Base-by-base conservation (phyloP, 2,888 invertebrate species). In the Rhingia campestris region DNA sequence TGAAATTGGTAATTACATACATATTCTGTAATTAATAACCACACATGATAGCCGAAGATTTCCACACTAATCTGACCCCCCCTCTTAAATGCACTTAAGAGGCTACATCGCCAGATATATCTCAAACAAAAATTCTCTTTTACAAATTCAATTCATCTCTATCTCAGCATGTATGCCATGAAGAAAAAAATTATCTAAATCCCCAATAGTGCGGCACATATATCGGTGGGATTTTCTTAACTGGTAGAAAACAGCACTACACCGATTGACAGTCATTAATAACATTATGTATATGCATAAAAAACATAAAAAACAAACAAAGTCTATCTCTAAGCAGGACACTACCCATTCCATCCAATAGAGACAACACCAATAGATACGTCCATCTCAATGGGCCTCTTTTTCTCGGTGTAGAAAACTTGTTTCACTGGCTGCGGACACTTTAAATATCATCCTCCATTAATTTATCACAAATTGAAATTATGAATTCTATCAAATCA, bases 401-500 rank as follows among this genome's bases (percentile, higher is more conserved):
- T 47, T 58, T 22, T 22, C 2, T 2, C 30, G 2, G 22, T 22
- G 9, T 30, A 47, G 33, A 70, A 70, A 67, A 69, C 79, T 45
- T 74, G 74, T 74, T 79, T 66, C 70, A 74, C 64, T 84, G 63
- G 69, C 73, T 64, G 51, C 79, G 53, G 63, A 79, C 79, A 79
- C 74, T 84, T 84, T 74, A 74, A 64, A 70, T 73, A 79, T 84
- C 79, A 74, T 79, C 74, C 73, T 59, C 69, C 79, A 79, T 79
- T 84, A 84, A 84, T 77, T 84, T 79, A 79, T 84, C 79, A 79
- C 69, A 79, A 79, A 82, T 77, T 82, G 79, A 77, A 82, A 67
- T 63, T 69, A 69, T 59, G 63, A 75, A 64, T 74, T 74, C 59
- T 64, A 79, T 51, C 47, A 33, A 39, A 37, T 56, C 35, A n/a